Base-by-base conservation (phyloP, 2,888 invertebrate genomes). In the Chirona hameri region DNA sequence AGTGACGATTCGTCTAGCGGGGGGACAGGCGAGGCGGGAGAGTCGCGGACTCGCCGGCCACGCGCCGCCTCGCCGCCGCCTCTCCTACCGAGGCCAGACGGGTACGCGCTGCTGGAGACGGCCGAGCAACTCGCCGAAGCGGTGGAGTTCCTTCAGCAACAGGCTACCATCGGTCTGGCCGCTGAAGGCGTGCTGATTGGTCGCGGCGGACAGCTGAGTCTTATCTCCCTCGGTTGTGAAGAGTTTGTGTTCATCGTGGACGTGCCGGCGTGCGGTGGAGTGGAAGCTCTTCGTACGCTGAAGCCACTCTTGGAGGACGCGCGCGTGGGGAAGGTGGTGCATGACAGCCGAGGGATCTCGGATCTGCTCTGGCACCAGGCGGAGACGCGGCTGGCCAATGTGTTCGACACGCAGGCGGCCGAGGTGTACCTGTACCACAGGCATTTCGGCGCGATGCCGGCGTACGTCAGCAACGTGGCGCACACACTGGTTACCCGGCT, bases 351-450 rank as follows among this genome's bases (percentile, higher is more conserved):
- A 39, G 76, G 27, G 1, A 39, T 76, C 39, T 27, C 76, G 24
- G 76, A 76, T 31, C 76, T 76, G 46, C 39, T 76, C 39, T 39
- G 39, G 46, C 76, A 76, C 76, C 76, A 76, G 76, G 15, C 14
- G 7, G 2, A 10, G 21, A 21, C 39, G 18, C 46, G 76, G 46
- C 76, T 46, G 76, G 46, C 24, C 15, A 76, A 76, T 39, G 76
- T 76, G 76, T 76, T 76, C 46, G 76, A 76, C 46, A 76, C 76
- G 21, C 76, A 76, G 76, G 76, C 46, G 76, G 76, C 76, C 9
- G 76, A 76, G 76, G 76, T 46, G 1, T 46, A 46, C 46, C 21
- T 76, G 24, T 76, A 76, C 76, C 76, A 46, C 21, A 39, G 10
- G 39, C 76, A 46, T 7, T 4, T 9, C 76, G 76, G 76, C 21